Base-by-base conservation (phyloP, 2,888 invertebrate species). In the Sussaba pulchella region DNA sequence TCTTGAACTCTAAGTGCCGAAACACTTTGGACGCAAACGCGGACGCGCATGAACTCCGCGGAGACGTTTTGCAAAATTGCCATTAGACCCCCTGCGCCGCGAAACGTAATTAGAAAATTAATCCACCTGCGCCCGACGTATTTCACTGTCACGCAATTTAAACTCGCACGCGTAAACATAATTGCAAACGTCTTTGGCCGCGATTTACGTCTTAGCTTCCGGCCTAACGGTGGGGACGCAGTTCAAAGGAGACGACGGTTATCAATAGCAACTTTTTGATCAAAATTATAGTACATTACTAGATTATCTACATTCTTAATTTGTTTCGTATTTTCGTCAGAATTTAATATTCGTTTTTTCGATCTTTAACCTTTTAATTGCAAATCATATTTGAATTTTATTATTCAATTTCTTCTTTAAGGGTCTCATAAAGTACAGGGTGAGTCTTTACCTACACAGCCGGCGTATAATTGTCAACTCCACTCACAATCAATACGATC, bases 51-150 rank as follows among this genome's bases (percentile, higher is more conserved):
- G 24, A 52, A 17, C 26, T 24, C 54, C 41, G 17, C 24, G 41
- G n/a, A 14, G 54, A 69, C 17, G 5, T 21, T 24, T 52, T 54
- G 21, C 39, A 24, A 24, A 54, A 69, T 41, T 69, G 17, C 17
- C 43, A 14, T 39, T 24, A 54, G 14, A n/a, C n/a, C 14, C 14
- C 26, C 10, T 41, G 24, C 17, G 47, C n/a, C 21, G 14, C 43
- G 17, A 57, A 43, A 64, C n/a, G 24, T 41, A 47, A 74, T 74
- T 66, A 57, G 57, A 66, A n/a, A n/a, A 74, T 59, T 41, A 74
- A 57, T 36, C 14, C 5, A 47, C 14, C 59, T 47, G 36, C 21
- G 12, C 54, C 19, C 31, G 31, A 54, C 26, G 43, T 45, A 12
- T 73, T 57, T 64, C 10, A 69, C 52, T 26, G 39, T 39, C 24